Percentiles rank a stretch among this genome's conserved stretches.
phyloP scores from a whole-genome alignment of 2,113 vertebrate genomes.

The Chitala chitala region DNA sequence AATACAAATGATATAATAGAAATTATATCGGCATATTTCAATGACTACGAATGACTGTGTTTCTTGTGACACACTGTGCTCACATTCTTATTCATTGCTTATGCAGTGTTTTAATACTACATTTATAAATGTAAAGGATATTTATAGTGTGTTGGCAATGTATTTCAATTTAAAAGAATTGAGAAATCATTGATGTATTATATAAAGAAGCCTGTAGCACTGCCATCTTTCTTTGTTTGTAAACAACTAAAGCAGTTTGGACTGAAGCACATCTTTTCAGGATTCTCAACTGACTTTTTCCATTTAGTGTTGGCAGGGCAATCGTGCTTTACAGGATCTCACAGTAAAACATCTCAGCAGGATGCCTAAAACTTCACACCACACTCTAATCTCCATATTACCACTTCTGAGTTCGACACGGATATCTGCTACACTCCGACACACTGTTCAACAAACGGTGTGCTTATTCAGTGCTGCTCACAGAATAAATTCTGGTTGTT shows the following conservation, averaged over 20 bases:
- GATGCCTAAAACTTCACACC: constrained; percentile 31
- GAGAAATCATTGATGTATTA: not conserved
- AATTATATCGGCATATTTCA: no score
- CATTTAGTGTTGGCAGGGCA: constrained; percentile 17
- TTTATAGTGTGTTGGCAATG: no score
- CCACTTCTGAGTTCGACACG: not conserved
- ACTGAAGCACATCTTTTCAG: constrained; percentile 1
- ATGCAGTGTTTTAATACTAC: not conserved
- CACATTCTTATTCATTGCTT: not conserved
- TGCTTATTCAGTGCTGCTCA: constrained; percentile 1
- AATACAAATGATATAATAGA: not conserved
- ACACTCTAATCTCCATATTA: not conserved
- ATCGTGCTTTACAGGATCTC: constrained; percentile 36
- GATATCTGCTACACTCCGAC: not conserved
- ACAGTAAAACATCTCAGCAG: constrained; percentile 30
- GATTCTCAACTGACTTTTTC: constrained; percentile 28
- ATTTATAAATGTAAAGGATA: not conserved
- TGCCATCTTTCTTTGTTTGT: not conserved
- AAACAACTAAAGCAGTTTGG: not conserved
- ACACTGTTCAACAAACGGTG: not conserved
- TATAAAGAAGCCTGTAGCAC: no score
- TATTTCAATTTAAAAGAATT: not conserved
- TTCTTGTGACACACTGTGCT: not conserved
- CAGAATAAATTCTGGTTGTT: constrained; percentile 9
- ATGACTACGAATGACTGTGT: not conserved